Conservation (phyloP, 2,113 vertebrate genomes). For the Uropsilus gracilis region DNA sequence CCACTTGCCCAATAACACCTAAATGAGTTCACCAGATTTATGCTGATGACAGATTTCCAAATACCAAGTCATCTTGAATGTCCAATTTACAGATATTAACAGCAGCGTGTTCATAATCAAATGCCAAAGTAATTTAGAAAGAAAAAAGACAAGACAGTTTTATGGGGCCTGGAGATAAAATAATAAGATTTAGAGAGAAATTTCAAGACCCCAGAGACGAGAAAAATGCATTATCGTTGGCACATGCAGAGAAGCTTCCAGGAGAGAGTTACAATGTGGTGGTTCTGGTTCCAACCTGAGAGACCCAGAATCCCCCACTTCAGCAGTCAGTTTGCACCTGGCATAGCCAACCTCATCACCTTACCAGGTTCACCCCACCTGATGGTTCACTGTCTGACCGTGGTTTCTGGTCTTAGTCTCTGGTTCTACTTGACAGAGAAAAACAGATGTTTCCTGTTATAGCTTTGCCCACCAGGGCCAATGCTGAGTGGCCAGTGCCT, state of each 20-base stretch:
- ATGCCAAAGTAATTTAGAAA: conserved; percentile 66
- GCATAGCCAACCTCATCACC: neutral
- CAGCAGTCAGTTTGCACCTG: neutral
- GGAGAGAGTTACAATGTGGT: neutral
- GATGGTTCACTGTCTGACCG: neutral
- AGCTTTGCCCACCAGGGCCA: neutral
- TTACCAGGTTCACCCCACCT: neutral
- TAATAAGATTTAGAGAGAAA: conserved; percentile 70
- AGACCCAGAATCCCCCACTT: neutral
- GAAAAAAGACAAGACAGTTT: conserved; percentile 23
- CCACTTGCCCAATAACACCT: neutral
- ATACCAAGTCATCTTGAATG: conserved; percentile 53
- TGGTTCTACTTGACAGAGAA: neutral
- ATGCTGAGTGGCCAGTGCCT: neutral
- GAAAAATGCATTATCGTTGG: conserved; percentile 39
- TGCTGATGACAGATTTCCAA: conserved; percentile 51
- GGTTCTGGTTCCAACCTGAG: neutral
- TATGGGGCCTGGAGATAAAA: conserved; percentile 49
- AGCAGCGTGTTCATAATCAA: conserved; percentile 64
- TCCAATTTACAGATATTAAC: conserved; percentile 56
- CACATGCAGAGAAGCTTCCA: neutral
- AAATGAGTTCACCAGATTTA: conserved; percentile 56
- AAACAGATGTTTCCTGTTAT: neutral
- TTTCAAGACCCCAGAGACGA: conserved; percentile 21
- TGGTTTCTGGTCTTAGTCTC: neutral